Conservation (phyloP, 2,888 invertebrate species). For the Carabus problematicus region DNA sequence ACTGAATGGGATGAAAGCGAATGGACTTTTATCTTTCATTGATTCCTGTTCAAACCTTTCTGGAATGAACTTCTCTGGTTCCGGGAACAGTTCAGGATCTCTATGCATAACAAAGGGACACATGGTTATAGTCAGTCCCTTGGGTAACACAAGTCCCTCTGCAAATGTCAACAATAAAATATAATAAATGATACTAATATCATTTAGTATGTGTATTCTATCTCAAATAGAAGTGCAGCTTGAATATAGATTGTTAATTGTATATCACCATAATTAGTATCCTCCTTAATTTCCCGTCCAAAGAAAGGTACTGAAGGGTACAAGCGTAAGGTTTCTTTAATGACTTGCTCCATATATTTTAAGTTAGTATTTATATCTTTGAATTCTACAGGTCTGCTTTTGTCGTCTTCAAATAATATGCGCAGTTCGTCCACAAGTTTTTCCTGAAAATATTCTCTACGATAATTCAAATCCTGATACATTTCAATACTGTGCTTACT, state of each 20-base stretch:
- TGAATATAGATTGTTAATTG: conserved; percentile 12
- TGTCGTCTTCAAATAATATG: conserved; percentile 52
- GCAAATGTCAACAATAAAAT: conserved; percentile 34
- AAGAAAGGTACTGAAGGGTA: conserved; percentile 64
- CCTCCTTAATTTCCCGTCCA: conserved; percentile 57
- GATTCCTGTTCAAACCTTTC: conserved; percentile 62
- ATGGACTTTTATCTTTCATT: conserved; percentile 58
- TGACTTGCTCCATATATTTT: conserved; percentile 64
- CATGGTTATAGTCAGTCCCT: conserved; percentile 57
- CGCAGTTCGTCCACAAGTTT: conserved; percentile 57
- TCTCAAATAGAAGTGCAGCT: conserved; percentile 20
- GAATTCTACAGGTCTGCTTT: conserved; percentile 47
- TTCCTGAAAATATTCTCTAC: conserved; percentile 50
- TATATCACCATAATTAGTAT: conserved; percentile 52
- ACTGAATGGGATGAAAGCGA: conserved; percentile 68
- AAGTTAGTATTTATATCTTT: conserved; percentile 60
- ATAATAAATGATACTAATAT: neutral
- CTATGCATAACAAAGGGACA: conserved; percentile 62
- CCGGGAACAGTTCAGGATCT: conserved; percentile 61
- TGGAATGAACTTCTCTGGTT: conserved; percentile 64
- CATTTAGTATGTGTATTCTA: neutral
- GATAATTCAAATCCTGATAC: neutral
- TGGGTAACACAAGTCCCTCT: conserved; percentile 51
- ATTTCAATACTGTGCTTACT: conserved; percentile 45
- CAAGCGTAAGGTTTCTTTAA: conserved; percentile 63